Base-by-base conservation (phyloP, 2,888 invertebrate genomes). In the Onthophagus sagittarius region DNA sequence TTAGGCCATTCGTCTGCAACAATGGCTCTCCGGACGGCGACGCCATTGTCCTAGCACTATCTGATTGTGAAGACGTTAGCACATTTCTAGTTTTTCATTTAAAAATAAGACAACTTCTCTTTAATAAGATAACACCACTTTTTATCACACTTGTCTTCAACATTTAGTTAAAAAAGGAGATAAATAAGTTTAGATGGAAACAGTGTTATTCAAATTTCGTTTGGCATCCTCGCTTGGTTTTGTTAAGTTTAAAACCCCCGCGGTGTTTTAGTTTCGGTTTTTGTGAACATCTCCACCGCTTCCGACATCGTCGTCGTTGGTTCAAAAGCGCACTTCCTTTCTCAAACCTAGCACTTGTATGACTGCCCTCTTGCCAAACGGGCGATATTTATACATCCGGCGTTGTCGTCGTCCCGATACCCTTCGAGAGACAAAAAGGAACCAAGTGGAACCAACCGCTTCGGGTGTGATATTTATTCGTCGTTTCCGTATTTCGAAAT, bases 11-110 rank as follows among this genome's bases (percentile, higher is more conserved):
- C 75, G 72, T 76, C 73, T 71, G 64, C 72, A 70, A 78, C 77
- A 78, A 79, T 77, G 75, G 77, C 76, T 75, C 73, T 76, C 76
- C 77, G 77, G 77, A 77, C 77, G 77, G 77, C 77, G 73, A 76
- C 76, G 77, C 76, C 76, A 77, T 77, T 76, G 78, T 78, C 76
- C 77, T 71, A 53, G 76, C 75, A 74, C 78, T 77, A 78, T 79
- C 79, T 74, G 77, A 74, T 76, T 78, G 76, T 77, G 75, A 75
- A 75, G 75, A 73, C 74, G 71, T 73, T 67, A 9, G 39, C 67
- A 15, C 23, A n/a, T 15, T 63, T n/a, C 67, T 67, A 23, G 31
- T 5, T 5, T 23, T 23, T 23, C 23, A 2, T 23, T 23, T 23
- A 1, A 23, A 23, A 23, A 23, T 23, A 23, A 23, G 3, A 23